Percentiles rank a stretch among this genome's conserved stretches.
phyloP scores from a whole-genome alignment of 2,888 invertebrate genomes.

The Rhagonycha fulva region DNA sequence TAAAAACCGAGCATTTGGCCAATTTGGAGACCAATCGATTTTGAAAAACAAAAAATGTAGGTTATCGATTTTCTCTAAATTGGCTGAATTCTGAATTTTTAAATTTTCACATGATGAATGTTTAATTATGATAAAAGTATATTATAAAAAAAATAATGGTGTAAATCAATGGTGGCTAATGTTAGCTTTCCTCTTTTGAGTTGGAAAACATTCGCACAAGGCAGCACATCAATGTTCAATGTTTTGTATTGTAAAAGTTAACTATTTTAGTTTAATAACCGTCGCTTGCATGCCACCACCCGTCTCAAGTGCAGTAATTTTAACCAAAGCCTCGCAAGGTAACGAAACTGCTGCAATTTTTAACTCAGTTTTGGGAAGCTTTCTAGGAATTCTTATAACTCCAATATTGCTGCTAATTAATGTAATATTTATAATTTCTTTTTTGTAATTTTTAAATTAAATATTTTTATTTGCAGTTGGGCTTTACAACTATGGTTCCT shows the following conservation, averaged over 20 bases:
- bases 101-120: no score
- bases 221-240: not conserved
- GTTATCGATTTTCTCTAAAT: no score
- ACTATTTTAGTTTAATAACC: slow-evolving; percentile 54
- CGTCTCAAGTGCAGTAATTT: slow-evolving; percentile 63
- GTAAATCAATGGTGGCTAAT: no score
- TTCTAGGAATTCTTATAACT: slow-evolving; percentile 61
- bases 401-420: slow-evolving; percentile 58
- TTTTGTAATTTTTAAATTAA: not conserved
- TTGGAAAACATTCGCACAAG: no score
- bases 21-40: no score
- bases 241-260: not conserved
- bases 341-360: slow-evolving; percentile 65
- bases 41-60: no score
- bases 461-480: slow-evolving; percentile 52
- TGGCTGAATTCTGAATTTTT: no score
- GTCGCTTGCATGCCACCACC: slow-evolving; percentile 65
- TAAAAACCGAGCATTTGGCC: no score
- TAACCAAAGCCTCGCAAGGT: slow-evolving; percentile 62
- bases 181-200: no score
- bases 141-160: no score
- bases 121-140: no score
- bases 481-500: slow-evolving; percentile 59
- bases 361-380: slow-evolving; percentile 63
- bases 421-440: slow-evolving; percentile 49